Evolutionary conservation across 2,888 invertebrate species (phyloP), one percentile per base, ranked within the genome.

Genomic region (Hecatera dysodea): DNA sequence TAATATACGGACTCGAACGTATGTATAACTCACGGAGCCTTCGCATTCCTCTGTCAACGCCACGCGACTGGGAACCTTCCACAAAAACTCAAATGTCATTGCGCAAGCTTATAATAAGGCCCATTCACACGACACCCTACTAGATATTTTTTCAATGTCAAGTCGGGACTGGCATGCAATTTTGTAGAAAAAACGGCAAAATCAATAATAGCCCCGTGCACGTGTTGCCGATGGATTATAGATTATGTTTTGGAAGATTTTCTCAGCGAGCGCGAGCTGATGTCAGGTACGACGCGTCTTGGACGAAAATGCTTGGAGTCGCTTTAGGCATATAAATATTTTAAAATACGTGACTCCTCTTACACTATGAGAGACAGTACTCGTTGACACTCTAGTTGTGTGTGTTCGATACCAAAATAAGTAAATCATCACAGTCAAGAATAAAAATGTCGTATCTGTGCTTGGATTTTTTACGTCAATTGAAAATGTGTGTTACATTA

Each of bases 211-310:
- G 95, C 90, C 83, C 82, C 87, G 92, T 96, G 96, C 96, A 96
- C 96, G 96, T 96, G 96, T 96, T 95, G 93, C 84, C 93, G 92
- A 92, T 91, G 95, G 95, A 96, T 95, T 95, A 95, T 94, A 95
- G 95, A 95, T 95, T 94, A 93, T 92, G 91, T 93, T 93, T 93
- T 91, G 83, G 92, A 92, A 90, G 94, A 94, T 94, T 86, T 95
- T 95, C 96, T 94, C 94, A 95, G 92, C 92, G 91, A 88, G 90
- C 89, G 89, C 89, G 88, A 91, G 90, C 89, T 90, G 87, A 89
- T 88, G 90, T 91, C 94, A 95, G 95, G 95, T 95, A 95, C 88
- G 89, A 80, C 72, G 76, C 68, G 80, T 79, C 68, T 73, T 52
- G 84, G 70, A 90, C 86, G 87, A 66, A 82, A 85, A 84, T 69